Base-by-base conservation (phyloP, 2,888 invertebrate species). In the Hipparchia semele region DNA sequence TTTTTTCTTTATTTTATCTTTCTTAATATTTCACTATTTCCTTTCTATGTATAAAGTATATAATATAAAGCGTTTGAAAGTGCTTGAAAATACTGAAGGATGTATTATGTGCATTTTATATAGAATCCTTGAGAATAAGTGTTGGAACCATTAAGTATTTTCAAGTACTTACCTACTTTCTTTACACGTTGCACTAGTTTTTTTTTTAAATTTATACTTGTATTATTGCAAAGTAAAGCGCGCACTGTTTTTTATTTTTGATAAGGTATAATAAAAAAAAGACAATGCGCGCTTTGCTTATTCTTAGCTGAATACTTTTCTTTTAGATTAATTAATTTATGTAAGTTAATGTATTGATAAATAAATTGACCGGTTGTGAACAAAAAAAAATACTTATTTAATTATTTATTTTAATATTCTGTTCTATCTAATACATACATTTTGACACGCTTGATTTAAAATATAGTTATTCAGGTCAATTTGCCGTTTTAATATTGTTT, bases 281-380 rank as follows among this genome's bases (percentile, higher is more conserved):
- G 7, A 64, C 33, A 64, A 13, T 64, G 51, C 51, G 51, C 64
- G 64, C 49, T 61, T 45, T 3, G 4, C 33, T 59, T 10, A n/a
- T n/a, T 45, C 39, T 61, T 39, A 61, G 8, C 8, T 23, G 23
- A 58, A 56, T 56, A 13, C 12, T 6, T 54, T 56, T 13, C n/a
- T 8, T 13, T 13, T 13, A 7, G 12, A 53, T n/a, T 58, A 58
- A 46, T 13, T 64, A 23, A 8, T 39, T 1, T 53, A 12, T 33
- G 51, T 53, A 53, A 33, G 23, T 51, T 58, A 58, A 67, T 56
- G n/a, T 13, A 46, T 58, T 58, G 23, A 46, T 56, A 67, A 58
- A 67, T 67, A 67, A 58, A 67, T 58, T 2, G n/a, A 58, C 54
- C 58, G 67, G 67, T 67, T 67, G 67, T 67, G 67, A 67, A 13